phyloP scores from a whole-genome alignment of 2,888 invertebrate species.

The Imbricaverruca yamaguchii region DNA sequence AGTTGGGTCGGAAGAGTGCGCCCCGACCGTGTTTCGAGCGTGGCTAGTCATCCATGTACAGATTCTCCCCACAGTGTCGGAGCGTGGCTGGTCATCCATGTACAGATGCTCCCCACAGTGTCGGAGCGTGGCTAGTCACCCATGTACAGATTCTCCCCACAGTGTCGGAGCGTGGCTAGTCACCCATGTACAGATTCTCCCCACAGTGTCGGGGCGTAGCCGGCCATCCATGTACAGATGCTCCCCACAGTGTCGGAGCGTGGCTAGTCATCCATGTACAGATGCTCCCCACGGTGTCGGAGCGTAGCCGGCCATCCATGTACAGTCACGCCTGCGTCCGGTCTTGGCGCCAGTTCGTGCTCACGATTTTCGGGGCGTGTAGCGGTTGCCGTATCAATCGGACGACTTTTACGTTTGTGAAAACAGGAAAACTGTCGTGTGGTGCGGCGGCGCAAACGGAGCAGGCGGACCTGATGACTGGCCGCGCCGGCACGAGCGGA shows the following conservation, averaged over 20 bases:
- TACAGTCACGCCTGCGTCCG: not conserved
- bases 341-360: not conserved
- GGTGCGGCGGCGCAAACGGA: not conserved
- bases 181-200: too few species aligned
- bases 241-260: too few species aligned
- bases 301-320: too few species aligned
- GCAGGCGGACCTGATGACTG: not conserved
- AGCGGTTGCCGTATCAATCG: not conserved
- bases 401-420: constrained; percentile 4
- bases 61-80: too few species aligned
- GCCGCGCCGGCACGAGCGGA: not conserved
- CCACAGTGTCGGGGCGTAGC: too few species aligned
- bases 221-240: not conserved
- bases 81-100: too few species aligned
- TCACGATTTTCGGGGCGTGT: not conserved
- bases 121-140: too few species aligned
- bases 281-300: not conserved
- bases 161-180: too few species aligned
- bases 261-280: not conserved
- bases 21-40: too few species aligned
- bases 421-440: not conserved
- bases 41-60: not conserved
- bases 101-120: too few species aligned
- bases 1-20: too few species aligned
- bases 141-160: not conserved